Conservation (phyloP, 2,113 vertebrate species). For the Progne subis region DNA sequence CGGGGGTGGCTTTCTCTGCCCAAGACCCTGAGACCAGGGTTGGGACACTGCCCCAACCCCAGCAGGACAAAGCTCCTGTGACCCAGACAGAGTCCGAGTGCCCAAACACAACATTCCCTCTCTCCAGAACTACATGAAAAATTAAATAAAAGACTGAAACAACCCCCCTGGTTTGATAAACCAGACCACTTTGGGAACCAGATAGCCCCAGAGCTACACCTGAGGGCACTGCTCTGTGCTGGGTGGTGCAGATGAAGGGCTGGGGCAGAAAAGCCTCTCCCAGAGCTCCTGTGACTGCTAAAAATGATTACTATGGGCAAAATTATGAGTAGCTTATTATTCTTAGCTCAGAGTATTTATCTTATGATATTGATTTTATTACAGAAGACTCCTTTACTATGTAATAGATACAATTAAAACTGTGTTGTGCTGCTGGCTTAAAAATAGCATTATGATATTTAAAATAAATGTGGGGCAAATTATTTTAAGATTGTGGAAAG, state of each 20-base stretch:
- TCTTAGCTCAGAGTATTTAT: conserved; percentile 15
- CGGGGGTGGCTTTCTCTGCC: background rate
- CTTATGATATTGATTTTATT: conserved; percentile 17
- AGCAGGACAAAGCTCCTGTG: background rate
- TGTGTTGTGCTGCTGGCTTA: background rate
- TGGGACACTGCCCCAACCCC: background rate
- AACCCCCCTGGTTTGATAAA: background rate
- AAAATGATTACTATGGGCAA: background rate
- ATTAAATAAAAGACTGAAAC: background rate
- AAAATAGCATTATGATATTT: background rate
- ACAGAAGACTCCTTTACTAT: background rate
- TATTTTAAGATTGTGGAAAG: background rate
- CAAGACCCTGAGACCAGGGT: background rate
- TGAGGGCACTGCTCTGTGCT: background rate
- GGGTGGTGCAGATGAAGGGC: background rate
- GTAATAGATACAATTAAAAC: background rate
- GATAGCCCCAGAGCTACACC: background rate
- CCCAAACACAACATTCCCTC: background rate
- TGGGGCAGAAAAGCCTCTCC: background rate
- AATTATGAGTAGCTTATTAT: background rate
- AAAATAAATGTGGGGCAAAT: background rate
- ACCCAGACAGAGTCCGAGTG: background rate
- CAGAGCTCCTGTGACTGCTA: background rate
- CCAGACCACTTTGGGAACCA: background rate
- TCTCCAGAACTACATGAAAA: background rate